A percentile compares a stretch with the other conserved stretches of the same genome.
Evolutionary conservation across 2,888 invertebrate species (phyloP).

Genomic region (Frankliniella intonsa): DNA sequence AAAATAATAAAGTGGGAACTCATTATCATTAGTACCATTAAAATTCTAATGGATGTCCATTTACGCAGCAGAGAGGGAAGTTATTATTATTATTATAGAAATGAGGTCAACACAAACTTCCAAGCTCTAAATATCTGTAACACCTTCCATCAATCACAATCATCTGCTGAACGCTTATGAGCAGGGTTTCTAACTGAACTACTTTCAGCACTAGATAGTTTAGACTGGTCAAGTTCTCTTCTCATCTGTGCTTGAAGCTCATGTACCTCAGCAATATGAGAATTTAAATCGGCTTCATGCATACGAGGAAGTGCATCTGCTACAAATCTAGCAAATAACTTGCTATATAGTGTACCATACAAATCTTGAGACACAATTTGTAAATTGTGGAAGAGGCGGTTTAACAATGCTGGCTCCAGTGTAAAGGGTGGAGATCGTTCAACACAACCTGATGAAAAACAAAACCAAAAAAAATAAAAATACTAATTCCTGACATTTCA

Average conservation of each 20-base stretch:
- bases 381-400: constrained; percentile 1
- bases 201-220: background rate
- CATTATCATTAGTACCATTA: background rate
- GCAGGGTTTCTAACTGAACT: background rate
- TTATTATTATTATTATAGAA: background rate
- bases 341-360: constrained; percentile 1
- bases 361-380: background rate
- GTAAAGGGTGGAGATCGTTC: constrained; percentile 12
- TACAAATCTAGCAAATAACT: background rate
- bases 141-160: background rate
- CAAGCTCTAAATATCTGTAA: background rate
- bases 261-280: constrained; percentile 9
- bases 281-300: background rate
- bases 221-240: background rate
- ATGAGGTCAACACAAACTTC: background rate
- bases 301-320: constrained; percentile 14
- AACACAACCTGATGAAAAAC: background rate
- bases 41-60: background rate
- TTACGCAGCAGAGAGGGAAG: background rate
- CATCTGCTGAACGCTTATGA: background rate
- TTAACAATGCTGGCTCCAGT: background rate
- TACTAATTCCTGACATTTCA: too few relatives aligned
- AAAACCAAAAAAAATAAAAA: too few relatives aligned
- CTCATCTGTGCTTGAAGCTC: constrained; percentile 14
- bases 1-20: background rate